Evolutionary conservation across 2,888 invertebrate genomes (phyloP).

Genomic region (Venusia cambrica): DNA sequence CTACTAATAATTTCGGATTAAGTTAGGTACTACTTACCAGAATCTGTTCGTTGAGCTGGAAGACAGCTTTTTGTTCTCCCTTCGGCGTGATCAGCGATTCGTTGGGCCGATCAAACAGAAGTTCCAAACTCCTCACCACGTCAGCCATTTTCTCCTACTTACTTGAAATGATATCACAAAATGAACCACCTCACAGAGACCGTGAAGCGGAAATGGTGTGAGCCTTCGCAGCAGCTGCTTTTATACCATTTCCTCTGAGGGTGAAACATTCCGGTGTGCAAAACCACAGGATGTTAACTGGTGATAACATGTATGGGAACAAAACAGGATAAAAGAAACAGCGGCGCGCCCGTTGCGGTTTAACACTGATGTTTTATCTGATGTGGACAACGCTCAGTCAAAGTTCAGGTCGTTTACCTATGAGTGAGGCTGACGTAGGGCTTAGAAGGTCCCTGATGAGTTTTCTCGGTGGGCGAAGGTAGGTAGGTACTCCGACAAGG

Average conservation of each 20-base stretch:
- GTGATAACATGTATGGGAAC: conserved; percentile 32
- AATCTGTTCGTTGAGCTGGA: conserved; percentile 81
- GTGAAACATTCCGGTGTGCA: conserved; percentile 40
- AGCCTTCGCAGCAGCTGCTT: conserved; percentile 16
- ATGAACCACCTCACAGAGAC: conserved; percentile 57
- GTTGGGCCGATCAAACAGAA: conserved; percentile 82
- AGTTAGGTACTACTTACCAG: conserved; percentile 74
- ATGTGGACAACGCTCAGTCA: too few species aligned
- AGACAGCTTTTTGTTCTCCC: conserved; percentile 80
- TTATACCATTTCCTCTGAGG: conserved; percentile 31
- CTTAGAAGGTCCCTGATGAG: too few species aligned
- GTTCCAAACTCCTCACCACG: conserved; percentile 43
- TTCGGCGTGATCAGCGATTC: conserved; percentile 84
- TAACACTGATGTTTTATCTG: too few species aligned
- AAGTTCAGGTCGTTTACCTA: too few species aligned
- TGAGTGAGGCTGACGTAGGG: too few species aligned
- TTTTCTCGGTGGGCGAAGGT: too few species aligned
- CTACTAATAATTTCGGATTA: too few species aligned
- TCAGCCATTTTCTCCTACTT: conserved; percentile 45
- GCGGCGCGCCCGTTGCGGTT: conserved; percentile 5
- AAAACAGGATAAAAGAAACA: conserved; percentile 14
- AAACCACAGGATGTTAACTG: conserved; percentile 41
- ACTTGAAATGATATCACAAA: conserved; percentile 8
- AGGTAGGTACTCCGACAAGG: too few species aligned
- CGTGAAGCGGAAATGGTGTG: conserved; percentile 59